phyloP scores from a whole-genome alignment of 2,113 vertebrate species.

The Cathartes aura region DNA sequence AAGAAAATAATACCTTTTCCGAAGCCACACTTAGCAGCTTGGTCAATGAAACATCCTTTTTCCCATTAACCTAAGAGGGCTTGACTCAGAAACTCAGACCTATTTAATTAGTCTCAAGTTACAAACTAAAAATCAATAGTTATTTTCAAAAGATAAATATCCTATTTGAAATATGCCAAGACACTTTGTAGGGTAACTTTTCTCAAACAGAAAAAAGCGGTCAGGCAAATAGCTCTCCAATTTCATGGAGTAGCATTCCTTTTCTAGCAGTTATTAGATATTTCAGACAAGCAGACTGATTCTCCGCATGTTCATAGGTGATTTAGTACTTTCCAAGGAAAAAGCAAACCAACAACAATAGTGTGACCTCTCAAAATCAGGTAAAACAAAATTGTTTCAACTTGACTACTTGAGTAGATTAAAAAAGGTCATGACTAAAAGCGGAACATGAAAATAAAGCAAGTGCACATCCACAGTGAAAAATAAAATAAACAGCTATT shows the following conservation, averaged over 20 bases:
- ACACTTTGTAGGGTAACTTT: background rate
- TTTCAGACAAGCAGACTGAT: background rate
- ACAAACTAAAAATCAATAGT: slow-evolving; percentile 46
- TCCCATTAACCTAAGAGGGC: background rate
- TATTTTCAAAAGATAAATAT: slow-evolving; percentile 45
- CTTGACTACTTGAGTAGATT: background rate
- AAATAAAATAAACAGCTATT: background rate
- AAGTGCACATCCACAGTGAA: background rate
- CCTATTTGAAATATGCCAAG: background rate
- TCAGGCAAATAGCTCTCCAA: background rate
- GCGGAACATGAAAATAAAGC: background rate
- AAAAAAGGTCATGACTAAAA: background rate
- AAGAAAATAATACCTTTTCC: slow-evolving; percentile 26
- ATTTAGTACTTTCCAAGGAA: background rate
- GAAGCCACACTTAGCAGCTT: background rate
- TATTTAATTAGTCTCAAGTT: slow-evolving; percentile 43
- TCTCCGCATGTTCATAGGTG: background rate
- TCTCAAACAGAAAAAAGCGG: background rate
- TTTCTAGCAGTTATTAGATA: background rate
- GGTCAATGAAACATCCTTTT: slow-evolving; percentile 42
- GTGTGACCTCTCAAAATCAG: background rate
- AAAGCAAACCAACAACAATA: background rate
- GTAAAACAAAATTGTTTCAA: background rate
- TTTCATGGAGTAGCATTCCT: background rate
- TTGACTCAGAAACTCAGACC: slow-evolving; percentile 8